These are phyloP conservation scores for Rhinichthys klamathensis DNA, from an alignment of 2,113 vertebrate genomes.

Conservation along the genomic window DNA sequence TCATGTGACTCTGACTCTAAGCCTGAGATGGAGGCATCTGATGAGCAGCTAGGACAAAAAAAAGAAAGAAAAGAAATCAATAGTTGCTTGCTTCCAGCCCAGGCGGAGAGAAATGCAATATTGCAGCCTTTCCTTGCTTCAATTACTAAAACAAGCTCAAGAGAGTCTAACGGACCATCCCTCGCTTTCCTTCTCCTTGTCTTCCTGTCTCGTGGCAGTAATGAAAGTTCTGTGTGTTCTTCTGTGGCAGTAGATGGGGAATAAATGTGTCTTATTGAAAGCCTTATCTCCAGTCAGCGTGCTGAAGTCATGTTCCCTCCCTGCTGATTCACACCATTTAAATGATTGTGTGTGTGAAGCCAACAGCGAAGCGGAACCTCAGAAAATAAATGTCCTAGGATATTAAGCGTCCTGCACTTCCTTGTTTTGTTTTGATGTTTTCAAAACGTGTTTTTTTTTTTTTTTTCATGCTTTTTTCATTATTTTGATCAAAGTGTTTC, in stretches of 20 bases:
- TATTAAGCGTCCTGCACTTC: conserved; percentile 37
- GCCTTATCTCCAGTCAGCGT: conserved; percentile 27
- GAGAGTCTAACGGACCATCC: conserved; percentile 14
- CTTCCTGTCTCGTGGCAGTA: conserved; percentile 22
- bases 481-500: conserved; percentile 40
- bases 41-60: conserved; percentile 3
- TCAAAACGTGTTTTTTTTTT: conserved; percentile 16
- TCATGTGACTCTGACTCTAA: background rate
- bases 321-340: conserved; percentile 39
- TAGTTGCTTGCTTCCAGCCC: conserved; percentile 16
- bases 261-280: conserved; percentile 51
- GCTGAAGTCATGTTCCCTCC: conserved; percentile 31
- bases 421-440: conserved; percentile 47
- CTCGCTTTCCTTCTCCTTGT: conserved; percentile 5
- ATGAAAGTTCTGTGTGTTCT: conserved; percentile 41
- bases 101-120: conserved; percentile 8
- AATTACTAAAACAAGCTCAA: conserved; percentile 60
- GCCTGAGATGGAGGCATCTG: conserved; percentile 44
- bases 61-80: background rate
- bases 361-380: conserved; percentile 1
- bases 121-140: conserved; percentile 43
- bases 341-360: conserved; percentile 41
- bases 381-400: conserved; percentile 45
- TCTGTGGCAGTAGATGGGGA: conserved; percentile 38
- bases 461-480: conserved; percentile 28